phyloP scores from a whole-genome alignment of 2,888 invertebrate species.

The Lacanobia wlatinum region DNA sequence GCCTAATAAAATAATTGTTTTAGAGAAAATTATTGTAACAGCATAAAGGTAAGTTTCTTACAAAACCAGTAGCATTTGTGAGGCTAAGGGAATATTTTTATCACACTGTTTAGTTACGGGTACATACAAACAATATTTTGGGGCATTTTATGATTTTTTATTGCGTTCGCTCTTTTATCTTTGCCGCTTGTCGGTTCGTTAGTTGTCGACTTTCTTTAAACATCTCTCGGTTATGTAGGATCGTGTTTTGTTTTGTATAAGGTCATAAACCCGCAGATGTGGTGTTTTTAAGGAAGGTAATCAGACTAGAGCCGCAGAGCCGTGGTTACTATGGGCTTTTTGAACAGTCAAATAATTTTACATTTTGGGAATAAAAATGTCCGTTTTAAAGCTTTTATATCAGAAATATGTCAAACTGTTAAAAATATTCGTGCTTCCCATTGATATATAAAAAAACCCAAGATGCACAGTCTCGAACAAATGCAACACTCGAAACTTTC shows the following conservation, averaged over 20 bases:
- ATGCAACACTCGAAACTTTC: too few relatives aligned
- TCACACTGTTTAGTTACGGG: conserved; percentile 69
- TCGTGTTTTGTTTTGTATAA: conserved; percentile 57
- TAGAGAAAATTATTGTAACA: conserved; percentile 66
- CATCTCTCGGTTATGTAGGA: conserved; percentile 62
- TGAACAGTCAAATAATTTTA: too few relatives aligned
- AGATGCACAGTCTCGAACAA: too few relatives aligned
- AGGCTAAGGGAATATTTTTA: conserved; percentile 74
- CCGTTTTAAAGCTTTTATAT: too few relatives aligned
- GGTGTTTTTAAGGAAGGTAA: conserved; percentile 25
- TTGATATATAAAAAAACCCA: too few relatives aligned
- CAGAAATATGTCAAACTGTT: too few relatives aligned
- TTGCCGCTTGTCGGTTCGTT: conserved; percentile 71
- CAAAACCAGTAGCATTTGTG: conserved; percentile 82
- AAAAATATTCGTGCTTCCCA: too few relatives aligned
- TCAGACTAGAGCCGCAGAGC: background rate
- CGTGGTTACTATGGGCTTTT: background rate
- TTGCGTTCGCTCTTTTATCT: conserved; percentile 76
- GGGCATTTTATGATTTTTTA: conserved; percentile 84
- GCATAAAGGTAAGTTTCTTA: conserved; percentile 61
- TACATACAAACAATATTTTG: conserved; percentile 78
- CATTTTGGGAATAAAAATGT: too few relatives aligned
- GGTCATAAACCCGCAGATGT: conserved; percentile 54
- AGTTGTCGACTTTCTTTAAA: conserved; percentile 79
- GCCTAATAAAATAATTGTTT: conserved; percentile 55